Conservation (phyloP, 2,888 invertebrate genomes). For the Trichacis sp. region DNA sequence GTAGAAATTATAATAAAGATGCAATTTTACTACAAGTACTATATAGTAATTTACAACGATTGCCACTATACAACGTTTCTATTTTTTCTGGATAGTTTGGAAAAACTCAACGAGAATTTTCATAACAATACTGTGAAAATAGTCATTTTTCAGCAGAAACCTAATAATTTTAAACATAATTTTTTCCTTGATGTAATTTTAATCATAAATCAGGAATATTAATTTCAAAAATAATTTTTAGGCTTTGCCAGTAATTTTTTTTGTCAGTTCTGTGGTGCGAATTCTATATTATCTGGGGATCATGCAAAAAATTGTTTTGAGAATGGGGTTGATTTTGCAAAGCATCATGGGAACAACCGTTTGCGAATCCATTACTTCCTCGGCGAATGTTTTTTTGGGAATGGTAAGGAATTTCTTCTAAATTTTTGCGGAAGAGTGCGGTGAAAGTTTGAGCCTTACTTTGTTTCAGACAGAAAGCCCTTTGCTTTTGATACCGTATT, state of each 20-base stretch:
- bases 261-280: slow-evolving; percentile 92
- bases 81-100: too few relatives aligned
- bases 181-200: too few relatives aligned
- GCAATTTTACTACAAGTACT: too few relatives aligned
- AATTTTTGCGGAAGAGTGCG: too few relatives aligned
- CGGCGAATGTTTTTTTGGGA: slow-evolving; percentile 94
- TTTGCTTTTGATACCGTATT: slow-evolving; percentile 87
- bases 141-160: too few relatives aligned
- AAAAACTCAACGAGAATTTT: too few relatives aligned
- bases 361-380: slow-evolving; percentile 92
- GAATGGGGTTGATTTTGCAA: slow-evolving; percentile 84
- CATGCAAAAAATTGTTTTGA: slow-evolving; percentile 87
- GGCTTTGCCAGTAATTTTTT: slow-evolving; percentile 91
- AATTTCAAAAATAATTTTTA: slow-evolving; percentile 61
- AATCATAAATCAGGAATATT: slow-evolving; percentile 1
- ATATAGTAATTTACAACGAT: too few relatives aligned
- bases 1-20: too few relatives aligned
- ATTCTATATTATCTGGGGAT: slow-evolving; percentile 89
- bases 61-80: too few relatives aligned
- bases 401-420: slow-evolving; percentile 74
- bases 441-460: not conserved
- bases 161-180: too few relatives aligned
- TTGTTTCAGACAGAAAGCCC: slow-evolving; percentile 85
- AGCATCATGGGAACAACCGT: slow-evolving; percentile 86
- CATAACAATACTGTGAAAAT: too few relatives aligned